Conservation (phyloP, 2,797 vertebrate genomes). For the Sternotherus odoratus region DNA sequence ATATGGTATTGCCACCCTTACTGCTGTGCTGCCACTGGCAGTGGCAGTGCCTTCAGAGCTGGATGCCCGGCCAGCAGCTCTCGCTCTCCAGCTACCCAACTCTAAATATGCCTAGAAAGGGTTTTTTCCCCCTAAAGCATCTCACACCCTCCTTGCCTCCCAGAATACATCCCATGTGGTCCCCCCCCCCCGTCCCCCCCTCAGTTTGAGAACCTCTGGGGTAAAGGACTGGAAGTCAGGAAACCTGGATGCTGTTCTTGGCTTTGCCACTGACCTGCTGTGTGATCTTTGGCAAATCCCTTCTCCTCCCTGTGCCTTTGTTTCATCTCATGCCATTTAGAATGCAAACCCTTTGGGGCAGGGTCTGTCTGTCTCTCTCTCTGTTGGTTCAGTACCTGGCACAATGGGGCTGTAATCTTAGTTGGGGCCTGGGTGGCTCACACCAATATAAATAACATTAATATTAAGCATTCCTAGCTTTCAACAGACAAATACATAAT, state of each 20-base stretch:
- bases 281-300: slow-evolving; percentile 50
- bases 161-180: background rate
- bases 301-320: slow-evolving; percentile 60
- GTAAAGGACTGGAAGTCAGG: background rate
- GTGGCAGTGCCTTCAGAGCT: background rate
- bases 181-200: background rate
- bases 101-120: background rate
- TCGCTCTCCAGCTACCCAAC: background rate
- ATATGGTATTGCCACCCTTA: background rate
- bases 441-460: slow-evolving; percentile 62
- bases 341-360: slow-evolving; percentile 64
- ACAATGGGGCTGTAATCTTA: background rate
- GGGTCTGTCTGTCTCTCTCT: background rate
- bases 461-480: slow-evolving; percentile 49
- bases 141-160: background rate
- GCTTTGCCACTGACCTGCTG: slow-evolving; percentile 18
- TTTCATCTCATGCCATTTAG: slow-evolving; percentile 27
- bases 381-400: background rate
- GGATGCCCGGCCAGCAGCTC: background rate
- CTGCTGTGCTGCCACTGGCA: background rate
- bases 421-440: background rate
- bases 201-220: background rate
- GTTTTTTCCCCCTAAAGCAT: background rate
- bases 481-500: slow-evolving; percentile 60
- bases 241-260: slow-evolving; percentile 31